Evolutionary conservation across 2,797 vertebrate genomes (phyloP).

Genomic region (Sphaeramia orbicularis): DNA sequence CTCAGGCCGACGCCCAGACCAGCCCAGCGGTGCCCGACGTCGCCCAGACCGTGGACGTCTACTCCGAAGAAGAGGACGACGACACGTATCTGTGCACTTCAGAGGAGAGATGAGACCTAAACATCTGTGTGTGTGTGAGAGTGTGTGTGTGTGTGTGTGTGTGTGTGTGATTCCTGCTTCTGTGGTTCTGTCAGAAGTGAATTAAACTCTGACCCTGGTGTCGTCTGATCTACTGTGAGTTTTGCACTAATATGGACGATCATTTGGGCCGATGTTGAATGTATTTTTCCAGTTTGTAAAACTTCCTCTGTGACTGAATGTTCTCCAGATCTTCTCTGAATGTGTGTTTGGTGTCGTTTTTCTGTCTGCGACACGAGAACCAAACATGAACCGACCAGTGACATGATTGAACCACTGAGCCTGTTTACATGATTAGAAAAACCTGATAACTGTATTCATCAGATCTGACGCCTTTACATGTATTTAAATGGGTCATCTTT

Average conservation of each 20-base stretch:
- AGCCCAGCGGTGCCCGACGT: conserved; percentile 63
- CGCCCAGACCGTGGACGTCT: conserved; percentile 79
- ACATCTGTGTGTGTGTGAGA: conserved; percentile 8
- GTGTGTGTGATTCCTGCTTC: not conserved
- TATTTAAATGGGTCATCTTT: too few species aligned
- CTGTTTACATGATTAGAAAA: too few species aligned
- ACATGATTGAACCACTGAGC: too few species aligned
- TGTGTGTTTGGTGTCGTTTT: too few species aligned
- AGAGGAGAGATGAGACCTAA: conserved; percentile 41
- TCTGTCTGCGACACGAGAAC: too few species aligned
- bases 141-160: too few species aligned
- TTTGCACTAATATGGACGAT: conserved; percentile 40
- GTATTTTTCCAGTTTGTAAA: conserved; percentile 1
- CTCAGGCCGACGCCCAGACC: conserved; percentile 78
- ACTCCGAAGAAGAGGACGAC: conserved; percentile 78
- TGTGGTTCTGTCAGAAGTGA: not conserved
- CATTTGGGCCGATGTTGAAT: conserved; percentile 29
- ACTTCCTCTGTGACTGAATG: too few species aligned
- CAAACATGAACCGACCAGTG: too few species aligned
- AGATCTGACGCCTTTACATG: too few species aligned
- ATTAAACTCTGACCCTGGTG: not conserved
- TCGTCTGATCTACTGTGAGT: conserved; percentile 30
- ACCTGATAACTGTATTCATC: too few species aligned
- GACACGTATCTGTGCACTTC: conserved; percentile 75
- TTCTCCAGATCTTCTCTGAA: too few species aligned